Evolutionary conservation across 2,797 vertebrate genomes (phyloP), one percentile per base, ranked within the genome.

Genomic region (Buceros bicornis): DNA sequence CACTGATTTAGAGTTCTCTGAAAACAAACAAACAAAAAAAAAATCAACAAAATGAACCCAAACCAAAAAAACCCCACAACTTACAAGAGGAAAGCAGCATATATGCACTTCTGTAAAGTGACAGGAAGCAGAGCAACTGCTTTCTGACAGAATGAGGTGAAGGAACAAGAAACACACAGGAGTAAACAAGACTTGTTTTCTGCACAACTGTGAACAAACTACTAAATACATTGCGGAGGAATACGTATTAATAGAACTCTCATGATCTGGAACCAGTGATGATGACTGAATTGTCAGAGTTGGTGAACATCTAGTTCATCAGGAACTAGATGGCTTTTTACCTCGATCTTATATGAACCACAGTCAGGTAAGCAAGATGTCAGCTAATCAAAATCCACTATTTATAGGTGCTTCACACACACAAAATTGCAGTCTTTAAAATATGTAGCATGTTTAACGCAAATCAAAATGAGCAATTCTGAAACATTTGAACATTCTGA

Each of bases 141-240:
- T 57, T 79, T 82, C 56, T 93, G 90, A 91, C 71, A 91, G 76
- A 96, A 96, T 72, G 93, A 89, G 88, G 92, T 56, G 33, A 94
- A 93, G n/a, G 40, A 92, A 81, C 0, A 2, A 82, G 56, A 92
- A 94, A 69, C 21, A 60, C 62, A 62, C 8, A 31, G 45, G 28
- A 91, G 82, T 20, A 66, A 84, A 81, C 47, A 91, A 25, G n/a
- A 65, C 31, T 69, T 7, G 37, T 77, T 71, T 85, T 45, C 73
- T 90, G 37, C 70, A 78, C 35, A 86, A 25, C 57, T 35, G 42
- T 60, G 37, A 94, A 86, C 35, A 89, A 94, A 78, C 29, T 66
- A 89, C 40, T 51, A 65, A 86, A 86, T 56, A 37, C 8, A 13
- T 15, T 83, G 61, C 3, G 8, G 71, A 91, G n/a, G 43, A 96